Percentiles rank a stretch among this genome's conserved stretches.
Conservation (phyloP, 2,113 vertebrate species). For the Lutjanus erythropterus region DNA sequence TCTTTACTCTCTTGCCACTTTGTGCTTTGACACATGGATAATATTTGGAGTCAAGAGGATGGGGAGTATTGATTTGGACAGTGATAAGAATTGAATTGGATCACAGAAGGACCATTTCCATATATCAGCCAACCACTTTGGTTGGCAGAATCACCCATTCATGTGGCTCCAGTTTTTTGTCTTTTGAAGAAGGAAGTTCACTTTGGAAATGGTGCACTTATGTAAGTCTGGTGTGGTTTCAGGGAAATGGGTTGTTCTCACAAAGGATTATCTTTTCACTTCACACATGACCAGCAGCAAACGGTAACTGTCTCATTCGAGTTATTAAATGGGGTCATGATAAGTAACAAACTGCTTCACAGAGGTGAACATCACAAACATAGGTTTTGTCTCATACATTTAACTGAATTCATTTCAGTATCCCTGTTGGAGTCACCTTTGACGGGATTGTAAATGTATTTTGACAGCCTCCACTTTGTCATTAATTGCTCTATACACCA, state of each 20-base stretch:
- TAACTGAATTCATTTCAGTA: neutral
- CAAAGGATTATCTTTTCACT: neutral
- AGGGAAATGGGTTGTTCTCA: neutral
- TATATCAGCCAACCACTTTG: neutral
- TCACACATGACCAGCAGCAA: neutral
- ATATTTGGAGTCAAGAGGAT: neutral
- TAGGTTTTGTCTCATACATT: neutral
- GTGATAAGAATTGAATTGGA: neutral
- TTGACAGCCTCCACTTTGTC: neutral
- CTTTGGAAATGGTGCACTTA: neutral
- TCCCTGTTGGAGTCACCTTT: neutral
- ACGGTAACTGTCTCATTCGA: neutral
- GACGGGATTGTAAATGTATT: neutral
- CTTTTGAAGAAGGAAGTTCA: neutral
- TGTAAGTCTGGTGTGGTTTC: constrained; percentile 7
- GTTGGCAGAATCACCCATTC: neutral
- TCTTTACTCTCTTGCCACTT: neutral
- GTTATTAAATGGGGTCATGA: neutral
- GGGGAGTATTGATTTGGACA: neutral
- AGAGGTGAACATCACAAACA: neutral
- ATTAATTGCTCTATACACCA: neutral
- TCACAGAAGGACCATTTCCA: neutral
- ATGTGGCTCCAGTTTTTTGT: neutral
- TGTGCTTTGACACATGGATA: neutral
- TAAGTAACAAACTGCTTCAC: neutral